Base-by-base conservation (phyloP, 2,888 invertebrate species). In the Saturnia pavonia region DNA sequence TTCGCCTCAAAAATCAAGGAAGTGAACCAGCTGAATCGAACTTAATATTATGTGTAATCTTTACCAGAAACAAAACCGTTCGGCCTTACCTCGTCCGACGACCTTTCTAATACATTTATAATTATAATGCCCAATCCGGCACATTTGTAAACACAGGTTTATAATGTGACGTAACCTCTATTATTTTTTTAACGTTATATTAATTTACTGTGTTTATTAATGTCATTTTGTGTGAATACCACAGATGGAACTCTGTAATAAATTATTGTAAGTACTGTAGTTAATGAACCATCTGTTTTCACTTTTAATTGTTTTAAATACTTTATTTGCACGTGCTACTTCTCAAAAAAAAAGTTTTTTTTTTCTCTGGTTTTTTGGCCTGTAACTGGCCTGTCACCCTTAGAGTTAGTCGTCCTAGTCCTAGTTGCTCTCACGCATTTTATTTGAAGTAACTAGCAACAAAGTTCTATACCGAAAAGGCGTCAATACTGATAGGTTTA, bases 61-160 rank as follows among this genome's bases (percentile, higher is more conserved):
- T 8, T 7, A 68, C 68, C 27, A 48, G n/a, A 48, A 19, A 70
- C 67, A 68, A 68, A 67, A 68, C 25, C 14, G n/a, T 25, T 9
- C 68, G 68, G 48, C 91, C 91, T 91, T 89, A 86, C 88, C 88
- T 88, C 84, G 92, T 85, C 74, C 91, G 76, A 82, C 88, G 92
- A 92, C 91, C 93, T 85, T 86, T 86, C 92, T 94, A 92, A 94
- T 93, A 88, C 86, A 85, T 89, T 94, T 94, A 92, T 94, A 94
- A 94, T 94, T 94, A 91, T 85, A 91, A 82, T 71, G 60, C 69
- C 68, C 63, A 67, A 67, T 67, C 67, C 70, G 68, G 78, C 82
- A 82, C 86, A 87, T 88, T 88, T 88, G 91, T 92, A 91, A 91
- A 92, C 90, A 91, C 81, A 85, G 85, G 82, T 78, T 73, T 25